phyloP scores from a whole-genome alignment of 1,140 invertebrate genomes.

The Atta colombica region DNA sequence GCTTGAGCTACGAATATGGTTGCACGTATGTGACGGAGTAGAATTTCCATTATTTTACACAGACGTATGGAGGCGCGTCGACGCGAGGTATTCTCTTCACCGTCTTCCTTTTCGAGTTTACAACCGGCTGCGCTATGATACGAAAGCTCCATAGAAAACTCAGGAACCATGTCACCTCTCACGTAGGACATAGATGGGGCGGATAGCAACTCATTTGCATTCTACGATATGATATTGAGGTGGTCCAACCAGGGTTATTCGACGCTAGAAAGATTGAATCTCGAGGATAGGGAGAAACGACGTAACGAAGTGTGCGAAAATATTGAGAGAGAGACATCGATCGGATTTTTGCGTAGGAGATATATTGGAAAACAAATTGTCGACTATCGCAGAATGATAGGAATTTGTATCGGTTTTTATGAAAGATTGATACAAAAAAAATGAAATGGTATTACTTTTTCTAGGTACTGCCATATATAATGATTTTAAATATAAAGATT shows the following conservation, averaged over 20 bases:
- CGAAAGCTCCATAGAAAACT: conserved; percentile 59
- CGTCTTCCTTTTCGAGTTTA: conserved; percentile 50
- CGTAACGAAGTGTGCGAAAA: conserved; percentile 57
- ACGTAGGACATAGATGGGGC: conserved; percentile 37
- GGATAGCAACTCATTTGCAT: conserved; percentile 68
- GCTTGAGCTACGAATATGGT: conserved; percentile 4
- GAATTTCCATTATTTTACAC: conserved; percentile 75
- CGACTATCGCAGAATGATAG: neutral
- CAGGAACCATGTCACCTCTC: conserved; percentile 11
- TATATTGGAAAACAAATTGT: conserved; percentile 37
- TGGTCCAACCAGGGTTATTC: conserved; percentile 29
- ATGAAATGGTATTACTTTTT: neutral
- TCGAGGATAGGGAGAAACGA: conserved; percentile 16
- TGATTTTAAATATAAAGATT: neutral
- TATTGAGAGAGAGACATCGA: conserved; percentile 48
- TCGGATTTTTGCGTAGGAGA: conserved; percentile 41
- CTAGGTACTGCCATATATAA: neutral
- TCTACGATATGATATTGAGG: conserved; percentile 31
- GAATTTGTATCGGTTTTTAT: neutral
- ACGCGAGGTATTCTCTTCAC: conserved; percentile 3
- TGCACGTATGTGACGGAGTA: conserved; percentile 31
- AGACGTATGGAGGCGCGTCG: conserved; percentile 41
- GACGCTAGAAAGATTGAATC: conserved; percentile 43
- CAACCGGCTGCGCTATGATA: conserved; percentile 43
- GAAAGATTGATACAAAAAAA: neutral